Base-by-base conservation (phyloP, 2,113 vertebrate genomes). In the Paedocypris sp. region DNA sequence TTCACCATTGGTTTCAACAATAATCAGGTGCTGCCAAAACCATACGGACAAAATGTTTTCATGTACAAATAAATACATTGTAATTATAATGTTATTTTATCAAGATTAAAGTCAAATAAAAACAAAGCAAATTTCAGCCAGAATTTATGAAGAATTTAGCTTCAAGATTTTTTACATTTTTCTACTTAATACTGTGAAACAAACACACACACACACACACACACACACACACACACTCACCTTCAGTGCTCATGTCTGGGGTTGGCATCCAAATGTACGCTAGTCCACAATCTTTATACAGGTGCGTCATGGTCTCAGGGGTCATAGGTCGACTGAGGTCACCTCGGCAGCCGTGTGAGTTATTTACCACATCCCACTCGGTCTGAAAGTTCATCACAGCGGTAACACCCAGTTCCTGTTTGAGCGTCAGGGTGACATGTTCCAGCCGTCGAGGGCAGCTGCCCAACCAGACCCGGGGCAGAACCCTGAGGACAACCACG, bases 361-460 rank as follows among this genome's bases (percentile, higher is more conserved):
- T 99, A 77, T 90, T 92, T 13, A 88, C 62, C 41, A 99, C 77
- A 31, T 97, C 93, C 83, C 79, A 85, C 64, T 95, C 93, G 0
- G 91, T 97, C 86, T 99, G 95, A 80, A 98, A 95, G 80, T 99
- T 97, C 88, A 99, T 90, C 41, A 99, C 87, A 1, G 93, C 93
- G 0, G 93, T 96, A 56, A 97, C 43, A 20, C 90, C 88, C 77
- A 99, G 51, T 45, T 97, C 94, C 0, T 90, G 81, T 77, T 94
- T 97, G 82, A 98, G 79, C 77, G 92, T 97, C 32, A 97, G 71
- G 0, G 89, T 95, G 66, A 99, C 85, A 0, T 99, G 94, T 63
- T 97, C 93, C 69, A 89, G 71, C 56, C 90, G 91, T 36, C 92
- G 90, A 63, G 95, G 95, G 58, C 95, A 98, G 74, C 93, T 98